These are phyloP conservation scores for Protonemura montana DNA, from an alignment of 2,888 invertebrate genomes.

Conservation along the genomic window DNA sequence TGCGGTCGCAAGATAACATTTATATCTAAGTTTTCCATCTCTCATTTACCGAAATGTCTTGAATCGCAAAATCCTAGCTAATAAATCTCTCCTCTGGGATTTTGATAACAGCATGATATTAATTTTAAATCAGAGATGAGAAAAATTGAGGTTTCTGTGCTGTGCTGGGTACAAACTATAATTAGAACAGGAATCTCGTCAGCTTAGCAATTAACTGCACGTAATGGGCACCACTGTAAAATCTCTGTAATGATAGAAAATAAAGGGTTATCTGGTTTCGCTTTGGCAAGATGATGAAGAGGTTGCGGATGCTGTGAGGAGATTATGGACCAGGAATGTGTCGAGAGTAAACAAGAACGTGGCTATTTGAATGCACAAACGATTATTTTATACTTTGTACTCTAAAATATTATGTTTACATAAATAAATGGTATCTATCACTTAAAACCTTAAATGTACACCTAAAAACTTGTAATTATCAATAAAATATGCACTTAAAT, in stretches of 20 bases:
- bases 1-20: no score
- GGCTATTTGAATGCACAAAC: not conserved
- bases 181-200: not conserved
- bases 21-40: no score
- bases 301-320: not conserved
- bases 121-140: not conserved
- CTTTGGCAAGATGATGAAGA: not conserved
- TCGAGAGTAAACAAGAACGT: not conserved
- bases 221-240: no score
- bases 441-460: no score
- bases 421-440: no score
- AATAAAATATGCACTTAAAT: no score
- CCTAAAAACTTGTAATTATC: no score
- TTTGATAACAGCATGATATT: not conserved
- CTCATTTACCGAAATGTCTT: no score
- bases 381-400: not conserved
- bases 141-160: not conserved
- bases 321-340: not conserved
- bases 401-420: not conserved
- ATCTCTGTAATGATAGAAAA: not conserved
- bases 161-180: not conserved
- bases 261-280: not conserved
- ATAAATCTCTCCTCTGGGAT: not conserved
- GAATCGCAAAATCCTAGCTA: not conserved
- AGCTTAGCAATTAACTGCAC: no score